Conservation (phyloP, 2,888 invertebrate species). For the Synanthedon andrenaeformis region DNA sequence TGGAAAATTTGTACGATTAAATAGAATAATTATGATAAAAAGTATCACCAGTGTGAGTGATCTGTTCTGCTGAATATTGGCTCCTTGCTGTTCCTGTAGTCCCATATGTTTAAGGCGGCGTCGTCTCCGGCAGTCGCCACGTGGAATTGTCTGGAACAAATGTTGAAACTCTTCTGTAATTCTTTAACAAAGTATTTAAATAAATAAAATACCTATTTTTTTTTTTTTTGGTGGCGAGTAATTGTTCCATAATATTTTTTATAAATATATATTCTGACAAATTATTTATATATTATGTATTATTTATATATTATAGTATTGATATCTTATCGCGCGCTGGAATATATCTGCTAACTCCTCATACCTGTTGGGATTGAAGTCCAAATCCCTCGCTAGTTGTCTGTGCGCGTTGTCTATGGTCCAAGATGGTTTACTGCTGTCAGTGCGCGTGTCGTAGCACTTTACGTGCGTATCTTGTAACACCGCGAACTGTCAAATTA, state of each 20-base stretch:
- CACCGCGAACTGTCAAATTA: constrained; percentile 76
- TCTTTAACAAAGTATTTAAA: not conserved
- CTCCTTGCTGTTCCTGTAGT: constrained; percentile 83
- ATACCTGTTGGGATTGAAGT: constrained; percentile 95
- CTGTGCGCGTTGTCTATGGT: constrained; percentile 88
- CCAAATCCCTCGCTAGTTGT: constrained; percentile 90
- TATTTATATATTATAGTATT: too few relatives aligned
- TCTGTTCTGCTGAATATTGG: constrained; percentile 85
- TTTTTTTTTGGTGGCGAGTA: too few relatives aligned
- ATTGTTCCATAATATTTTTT: too few relatives aligned
- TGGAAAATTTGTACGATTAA: not conserved
- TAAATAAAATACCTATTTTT: too few relatives aligned
- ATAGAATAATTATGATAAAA: not conserved
- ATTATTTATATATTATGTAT: too few relatives aligned
- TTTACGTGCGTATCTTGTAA: constrained; percentile 87
- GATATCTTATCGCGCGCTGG: too few relatives aligned
- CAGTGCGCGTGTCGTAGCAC: constrained; percentile 87
- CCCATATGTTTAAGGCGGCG: constrained; percentile 96
- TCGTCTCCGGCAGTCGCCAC: constrained; percentile 96
- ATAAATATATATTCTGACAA: too few relatives aligned
- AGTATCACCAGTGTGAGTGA: constrained; percentile 84
- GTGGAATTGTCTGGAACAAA: constrained; percentile 78
- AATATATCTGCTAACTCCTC: too few relatives aligned
- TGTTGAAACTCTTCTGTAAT: not conserved
- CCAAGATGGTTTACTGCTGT: constrained; percentile 81